phyloP scores from a whole-genome alignment of 2,113 vertebrate genomes.

The Lepus europaeus region DNA sequence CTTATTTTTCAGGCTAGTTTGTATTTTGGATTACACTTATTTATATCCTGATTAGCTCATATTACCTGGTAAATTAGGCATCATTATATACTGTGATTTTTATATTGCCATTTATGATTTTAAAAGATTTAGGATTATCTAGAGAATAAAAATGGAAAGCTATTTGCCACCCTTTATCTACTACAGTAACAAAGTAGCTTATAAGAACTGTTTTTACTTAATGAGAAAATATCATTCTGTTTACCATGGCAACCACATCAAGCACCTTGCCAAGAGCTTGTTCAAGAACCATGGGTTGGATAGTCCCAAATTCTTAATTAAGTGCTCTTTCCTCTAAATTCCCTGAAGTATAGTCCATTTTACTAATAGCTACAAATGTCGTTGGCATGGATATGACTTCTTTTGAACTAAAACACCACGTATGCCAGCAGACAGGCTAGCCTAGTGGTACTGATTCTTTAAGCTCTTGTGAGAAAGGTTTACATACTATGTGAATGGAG shows the following conservation, averaged over 20 bases:
- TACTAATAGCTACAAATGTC: slow-evolving; percentile 71
- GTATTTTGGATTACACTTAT: background rate
- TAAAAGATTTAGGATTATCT: slow-evolving; percentile 26
- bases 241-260: slow-evolving; percentile 44
- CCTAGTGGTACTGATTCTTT: background rate
- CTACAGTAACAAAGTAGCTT: slow-evolving; percentile 50
- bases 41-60: background rate
- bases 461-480: background rate
- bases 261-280: slow-evolving; percentile 53
- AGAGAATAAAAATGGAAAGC: slow-evolving; percentile 46
- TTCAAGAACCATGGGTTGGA: slow-evolving; percentile 67
- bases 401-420: background rate
- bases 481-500: background rate
- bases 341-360: slow-evolving; percentile 71
- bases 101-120: slow-evolving; percentile 26
- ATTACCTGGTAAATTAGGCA: background rate
- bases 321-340: slow-evolving; percentile 80
- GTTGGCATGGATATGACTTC: slow-evolving; percentile 45
- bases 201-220: slow-evolving; percentile 68
- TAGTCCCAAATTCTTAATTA: slow-evolving; percentile 76
- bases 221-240: slow-evolving; percentile 43
- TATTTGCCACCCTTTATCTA: slow-evolving; percentile 16
- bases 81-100: slow-evolving; percentile 1
- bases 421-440: background rate
- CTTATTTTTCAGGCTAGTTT: background rate